A percentile compares a stretch with the other conserved stretches of the same genome.
phyloP scores from a whole-genome alignment of 2,113 vertebrate species.

The Amia ocellicauda region DNA sequence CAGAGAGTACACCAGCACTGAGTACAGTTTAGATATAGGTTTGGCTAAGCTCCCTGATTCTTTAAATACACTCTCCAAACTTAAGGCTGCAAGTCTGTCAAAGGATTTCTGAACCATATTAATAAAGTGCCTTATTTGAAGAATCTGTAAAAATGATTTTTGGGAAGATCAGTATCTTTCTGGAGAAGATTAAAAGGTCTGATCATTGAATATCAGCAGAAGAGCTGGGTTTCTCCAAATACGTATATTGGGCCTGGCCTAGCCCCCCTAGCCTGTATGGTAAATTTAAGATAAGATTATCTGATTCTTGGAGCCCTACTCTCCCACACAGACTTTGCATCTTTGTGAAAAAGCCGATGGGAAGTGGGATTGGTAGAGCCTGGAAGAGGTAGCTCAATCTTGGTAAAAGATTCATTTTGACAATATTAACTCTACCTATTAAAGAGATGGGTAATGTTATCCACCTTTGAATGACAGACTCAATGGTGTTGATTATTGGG shows the following conservation, averaged over 20 bases:
- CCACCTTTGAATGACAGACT: not conserved
- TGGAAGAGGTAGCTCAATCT: not conserved
- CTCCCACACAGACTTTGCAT: not conserved
- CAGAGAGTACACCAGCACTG: not conserved
- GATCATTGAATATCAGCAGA: too few species aligned
- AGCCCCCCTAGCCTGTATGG: not conserved
- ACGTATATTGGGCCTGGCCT: not conserved
- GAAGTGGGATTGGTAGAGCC: not conserved
- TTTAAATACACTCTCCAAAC: too few species aligned
- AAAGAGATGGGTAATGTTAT: not conserved
- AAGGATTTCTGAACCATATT: too few species aligned
- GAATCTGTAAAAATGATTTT: too few species aligned
- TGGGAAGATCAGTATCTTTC: too few species aligned
- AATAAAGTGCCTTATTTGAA: too few species aligned
- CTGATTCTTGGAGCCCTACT: not conserved
- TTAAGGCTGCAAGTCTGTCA: too few species aligned
- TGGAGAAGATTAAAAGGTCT: too few species aligned
- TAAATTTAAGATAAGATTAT: not conserved
- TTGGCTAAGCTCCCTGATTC: too few species aligned
- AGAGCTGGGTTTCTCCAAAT: too few species aligned
- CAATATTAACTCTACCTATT: not conserved
- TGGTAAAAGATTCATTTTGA: not conserved
- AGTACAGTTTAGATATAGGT: too few species aligned
- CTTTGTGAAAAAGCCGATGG: not conserved
- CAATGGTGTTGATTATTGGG: not conserved